Evolutionary conservation across 2,888 invertebrate genomes (phyloP), one percentile per base, ranked within the genome.

Genomic region (Cantharis nigra): DNA sequence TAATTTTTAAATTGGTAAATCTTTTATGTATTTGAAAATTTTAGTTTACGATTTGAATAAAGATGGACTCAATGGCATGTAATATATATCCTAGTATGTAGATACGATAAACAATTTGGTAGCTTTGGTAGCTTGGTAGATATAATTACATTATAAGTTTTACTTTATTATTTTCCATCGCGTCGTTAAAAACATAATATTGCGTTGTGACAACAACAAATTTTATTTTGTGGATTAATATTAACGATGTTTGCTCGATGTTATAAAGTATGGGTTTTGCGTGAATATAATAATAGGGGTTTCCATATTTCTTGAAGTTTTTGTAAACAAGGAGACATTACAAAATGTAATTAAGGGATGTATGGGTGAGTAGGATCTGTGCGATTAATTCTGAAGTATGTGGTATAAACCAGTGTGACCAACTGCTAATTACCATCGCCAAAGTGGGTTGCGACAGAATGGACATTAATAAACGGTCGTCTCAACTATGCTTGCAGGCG

Each of bases 371-470:
- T 76, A 76, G 72, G 76, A 76, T 76, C 74, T 67, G 70, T 76
- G 76, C 74, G 76, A 79, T 79, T 79, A 79, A 79, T 79, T 79
- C 76, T 72, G 74, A 71, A 79, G 76, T 76, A 74, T 79, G 79
- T 74, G 74, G 79, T 76, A 79, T 72, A 72, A 74, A 79, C 74
- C 79, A 74, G 75, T 74, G 78, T 76, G 80, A 80, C 79, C 79
- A 79, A 80, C 82, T 81, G 79, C 82, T 83, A 81, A 82, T 81
- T 82, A 82, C 82, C 78, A 80, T 82, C 78, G 78, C 78, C 78
- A 76, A 79, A 81, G 82, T 81, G 81, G 81, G 79, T 81, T 82
- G 81, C 79, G 81, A 80, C 79, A 79, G 82, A 80, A 80, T 82
- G 82, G 81, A 79, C 80, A 82, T 82, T 81, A 83, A 82, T 84